phyloP scores from a whole-genome alignment of 1,140 invertebrate species.

The Heliconius eleuchia region DNA sequence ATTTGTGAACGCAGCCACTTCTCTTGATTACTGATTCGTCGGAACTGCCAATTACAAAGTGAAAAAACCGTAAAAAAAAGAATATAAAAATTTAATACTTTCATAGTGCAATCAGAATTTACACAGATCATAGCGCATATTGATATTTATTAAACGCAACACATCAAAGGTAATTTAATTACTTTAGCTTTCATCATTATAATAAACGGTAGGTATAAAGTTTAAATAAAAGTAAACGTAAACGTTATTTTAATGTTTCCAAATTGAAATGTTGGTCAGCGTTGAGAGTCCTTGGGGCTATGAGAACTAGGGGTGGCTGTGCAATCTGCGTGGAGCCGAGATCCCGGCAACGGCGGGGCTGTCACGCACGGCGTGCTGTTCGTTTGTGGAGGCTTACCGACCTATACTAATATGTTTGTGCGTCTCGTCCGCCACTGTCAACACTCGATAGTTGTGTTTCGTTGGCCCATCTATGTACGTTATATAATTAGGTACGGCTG shows the following conservation, averaged over 20 bases:
- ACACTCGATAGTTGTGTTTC: slow-evolving; percentile 34
- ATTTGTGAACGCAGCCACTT: slow-evolving; percentile 33
- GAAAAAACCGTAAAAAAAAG: slow-evolving; percentile 21
- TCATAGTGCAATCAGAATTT: slow-evolving; percentile 23
- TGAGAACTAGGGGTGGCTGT: slow-evolving; percentile 47
- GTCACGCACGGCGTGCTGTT: slow-evolving; percentile 61
- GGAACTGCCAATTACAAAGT: slow-evolving; percentile 22
- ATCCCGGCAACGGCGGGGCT: slow-evolving; percentile 57
- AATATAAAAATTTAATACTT: slow-evolving; percentile 12
- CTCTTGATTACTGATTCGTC: slow-evolving; percentile 29
- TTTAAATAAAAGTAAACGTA: slow-evolving; percentile 7
- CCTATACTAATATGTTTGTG: slow-evolving; percentile 73
- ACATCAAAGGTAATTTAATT: slow-evolving; percentile 12
- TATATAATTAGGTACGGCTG: background rate
- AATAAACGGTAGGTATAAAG: background rate
- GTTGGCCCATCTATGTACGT: background rate
- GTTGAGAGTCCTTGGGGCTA: slow-evolving; percentile 38
- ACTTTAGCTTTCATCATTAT: slow-evolving; percentile 1
- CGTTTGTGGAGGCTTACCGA: slow-evolving; percentile 67
- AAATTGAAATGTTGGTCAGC: slow-evolving; percentile 7
- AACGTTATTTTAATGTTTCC: slow-evolving; percentile 6
- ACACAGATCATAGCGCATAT: slow-evolving; percentile 8
- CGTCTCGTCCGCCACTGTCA: slow-evolving; percentile 50
- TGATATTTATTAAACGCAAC: slow-evolving; percentile 7
- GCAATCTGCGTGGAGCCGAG: slow-evolving; percentile 52